A percentile compares a stretch with the other conserved stretches of the same genome.
Evolutionary conservation across 2,113 vertebrate species (phyloP).

Genomic region (Psephotus haematonotus): DNA sequence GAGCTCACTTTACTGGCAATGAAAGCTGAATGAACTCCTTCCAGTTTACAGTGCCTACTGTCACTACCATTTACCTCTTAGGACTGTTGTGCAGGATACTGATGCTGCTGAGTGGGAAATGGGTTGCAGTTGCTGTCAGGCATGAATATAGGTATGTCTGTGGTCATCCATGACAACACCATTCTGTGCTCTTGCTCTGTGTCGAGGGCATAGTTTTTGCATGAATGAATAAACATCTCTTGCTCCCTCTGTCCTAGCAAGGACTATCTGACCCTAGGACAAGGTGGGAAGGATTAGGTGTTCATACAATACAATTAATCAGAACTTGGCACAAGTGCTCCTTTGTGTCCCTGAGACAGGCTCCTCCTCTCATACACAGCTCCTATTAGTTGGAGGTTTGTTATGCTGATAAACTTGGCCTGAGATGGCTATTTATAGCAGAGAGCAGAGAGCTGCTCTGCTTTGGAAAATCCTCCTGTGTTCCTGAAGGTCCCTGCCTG

Average conservation of each 20-base stretch:
- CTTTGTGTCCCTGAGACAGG: conserved; percentile 46
- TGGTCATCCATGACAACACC: not conserved
- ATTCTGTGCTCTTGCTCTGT: not conserved
- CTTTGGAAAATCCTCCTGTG: conserved; percentile 33
- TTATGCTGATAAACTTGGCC: conserved; percentile 55
- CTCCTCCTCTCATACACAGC: conserved; percentile 23
- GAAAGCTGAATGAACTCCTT: not conserved
- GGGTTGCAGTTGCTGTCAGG: not conserved
- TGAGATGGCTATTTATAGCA: conserved; percentile 50
- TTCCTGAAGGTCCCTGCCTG: conserved; percentile 28
- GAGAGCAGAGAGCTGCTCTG: conserved; percentile 43
- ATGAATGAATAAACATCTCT: not conserved
- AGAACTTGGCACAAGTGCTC: conserved; percentile 16
- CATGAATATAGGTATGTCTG: fast-evolving
- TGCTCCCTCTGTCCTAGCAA: not conserved
- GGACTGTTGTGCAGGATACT: not conserved
- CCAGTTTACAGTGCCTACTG: not conserved
- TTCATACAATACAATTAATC: conserved; percentile 40
- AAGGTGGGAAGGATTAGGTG: conserved; percentile 38
- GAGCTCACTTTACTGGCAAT: not conserved
- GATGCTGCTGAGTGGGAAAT: not conserved
- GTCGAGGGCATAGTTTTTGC: not conserved
- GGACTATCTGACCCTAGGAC: not conserved
- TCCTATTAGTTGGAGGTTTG: conserved; percentile 20
- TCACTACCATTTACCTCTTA: not conserved